Conservation (phyloP, 2,888 invertebrate genomes). For the Cephus spinipes region DNA sequence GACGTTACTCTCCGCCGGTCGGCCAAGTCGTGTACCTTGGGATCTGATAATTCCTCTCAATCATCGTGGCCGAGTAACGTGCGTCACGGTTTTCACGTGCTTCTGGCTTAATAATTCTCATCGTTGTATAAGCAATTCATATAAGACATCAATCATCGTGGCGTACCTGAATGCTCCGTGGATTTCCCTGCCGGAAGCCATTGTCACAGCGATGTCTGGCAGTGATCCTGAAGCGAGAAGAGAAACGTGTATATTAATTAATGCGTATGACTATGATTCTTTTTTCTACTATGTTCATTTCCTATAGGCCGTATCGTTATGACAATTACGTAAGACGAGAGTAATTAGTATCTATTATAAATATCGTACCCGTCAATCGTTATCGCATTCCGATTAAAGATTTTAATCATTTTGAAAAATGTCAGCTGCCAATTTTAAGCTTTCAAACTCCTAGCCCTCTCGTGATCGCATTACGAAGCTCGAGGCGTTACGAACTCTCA, state of each 20-base stretch:
- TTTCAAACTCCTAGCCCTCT: neutral
- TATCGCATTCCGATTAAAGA: neutral
- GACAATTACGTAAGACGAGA: neutral
- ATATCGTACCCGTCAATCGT: neutral
- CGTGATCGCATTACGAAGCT: neutral
- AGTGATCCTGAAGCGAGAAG: constrained; percentile 45
- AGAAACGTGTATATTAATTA: neutral
- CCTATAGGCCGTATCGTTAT: neutral
- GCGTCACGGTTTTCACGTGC: neutral
- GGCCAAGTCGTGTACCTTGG: neutral
- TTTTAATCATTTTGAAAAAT: neutral
- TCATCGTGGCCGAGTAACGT: neutral
- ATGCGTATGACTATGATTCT: neutral
- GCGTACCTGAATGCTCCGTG: constrained; percentile 54
- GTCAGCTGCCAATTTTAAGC: neutral
- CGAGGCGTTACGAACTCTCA: neutral
- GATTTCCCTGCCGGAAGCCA: constrained; percentile 56
- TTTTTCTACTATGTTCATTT: neutral
- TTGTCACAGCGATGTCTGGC: constrained; percentile 55
- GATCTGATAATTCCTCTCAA: neutral
- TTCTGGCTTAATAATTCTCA: neutral
- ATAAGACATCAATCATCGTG: neutral
- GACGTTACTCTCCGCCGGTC: neutral
- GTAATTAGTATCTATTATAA: neutral
- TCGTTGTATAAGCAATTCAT: neutral